Evolutionary conservation across 1,140 invertebrate genomes (phyloP).

Genomic region (Nasonia vitripennis): DNA sequence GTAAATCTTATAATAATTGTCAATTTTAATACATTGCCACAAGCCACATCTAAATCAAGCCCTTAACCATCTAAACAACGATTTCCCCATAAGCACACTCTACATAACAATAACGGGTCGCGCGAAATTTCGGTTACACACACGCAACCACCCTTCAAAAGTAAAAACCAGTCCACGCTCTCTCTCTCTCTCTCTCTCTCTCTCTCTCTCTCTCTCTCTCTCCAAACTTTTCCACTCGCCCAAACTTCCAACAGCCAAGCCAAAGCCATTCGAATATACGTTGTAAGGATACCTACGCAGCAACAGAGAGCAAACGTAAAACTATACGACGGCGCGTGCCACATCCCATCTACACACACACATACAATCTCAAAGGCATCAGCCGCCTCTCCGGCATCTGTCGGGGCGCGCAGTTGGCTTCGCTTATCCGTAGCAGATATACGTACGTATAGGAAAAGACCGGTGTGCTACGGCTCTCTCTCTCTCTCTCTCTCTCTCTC

Average conservation of each 20-base stretch:
- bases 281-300: not conserved
- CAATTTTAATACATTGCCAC: too few relatives aligned
- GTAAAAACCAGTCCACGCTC: not conserved
- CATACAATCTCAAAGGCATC: conserved; percentile 47
- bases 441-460: not conserved
- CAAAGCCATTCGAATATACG: not conserved
- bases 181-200: not conserved
- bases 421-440: not conserved
- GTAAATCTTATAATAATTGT: too few relatives aligned
- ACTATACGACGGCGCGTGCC: conserved; percentile 60
- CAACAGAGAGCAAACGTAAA: not conserved
- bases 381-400: conserved; percentile 53
- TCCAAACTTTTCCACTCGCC: not conserved
- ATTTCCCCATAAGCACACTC: too few relatives aligned
- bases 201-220: not conserved
- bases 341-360: conserved; percentile 57
- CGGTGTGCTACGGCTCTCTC: not conserved
- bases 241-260: not conserved
- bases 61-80: too few relatives aligned
- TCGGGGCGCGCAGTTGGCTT: conserved; percentile 42
- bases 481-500: conserved; percentile 14
- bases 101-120: too few relatives aligned
- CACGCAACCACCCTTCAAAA: not conserved
- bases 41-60: too few relatives aligned
- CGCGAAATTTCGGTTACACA: not conserved